These are phyloP conservation scores for Champsocephalus esox DNA, from an alignment of 2,797 vertebrate species.

Conservation along the genomic window DNA sequence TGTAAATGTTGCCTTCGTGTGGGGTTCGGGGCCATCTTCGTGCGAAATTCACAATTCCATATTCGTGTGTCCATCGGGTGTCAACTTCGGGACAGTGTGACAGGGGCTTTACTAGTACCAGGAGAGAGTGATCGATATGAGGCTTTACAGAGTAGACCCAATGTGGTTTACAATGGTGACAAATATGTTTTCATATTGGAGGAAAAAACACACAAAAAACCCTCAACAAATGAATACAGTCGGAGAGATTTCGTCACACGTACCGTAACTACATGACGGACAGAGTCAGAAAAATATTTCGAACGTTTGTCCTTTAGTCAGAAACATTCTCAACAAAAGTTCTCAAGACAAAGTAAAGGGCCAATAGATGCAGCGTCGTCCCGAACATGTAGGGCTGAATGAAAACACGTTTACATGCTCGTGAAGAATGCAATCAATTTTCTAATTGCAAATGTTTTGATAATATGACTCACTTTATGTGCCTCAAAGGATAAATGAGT, in stretches of 20 bases:
- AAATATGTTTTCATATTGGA: constrained; percentile 45
- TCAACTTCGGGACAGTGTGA: too few relatives aligned
- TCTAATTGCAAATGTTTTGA: not conserved
- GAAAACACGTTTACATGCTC: too few relatives aligned
- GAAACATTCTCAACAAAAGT: not conserved
- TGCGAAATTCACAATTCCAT: too few relatives aligned
- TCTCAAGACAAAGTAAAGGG: not conserved
- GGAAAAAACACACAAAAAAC: constrained; percentile 22
- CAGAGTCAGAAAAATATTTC: not conserved
- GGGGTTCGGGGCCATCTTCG: too few relatives aligned
- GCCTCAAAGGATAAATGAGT: too few relatives aligned
- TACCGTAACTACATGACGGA: constrained; percentile 18
- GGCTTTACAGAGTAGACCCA: constrained; percentile 28
- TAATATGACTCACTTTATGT: too few relatives aligned
- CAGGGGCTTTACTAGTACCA: constrained; percentile 44
- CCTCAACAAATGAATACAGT: constrained; percentile 20
- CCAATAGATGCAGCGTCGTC: not conserved
- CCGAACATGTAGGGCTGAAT: too few relatives aligned
- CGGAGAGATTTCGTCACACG: constrained; percentile 21
- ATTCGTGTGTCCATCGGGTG: too few relatives aligned
- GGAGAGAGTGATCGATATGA: constrained; percentile 59
- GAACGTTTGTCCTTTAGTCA: not conserved
- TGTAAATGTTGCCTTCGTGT: too few relatives aligned
- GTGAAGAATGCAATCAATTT: not conserved
- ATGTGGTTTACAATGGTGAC: constrained; percentile 31